A percentile compares a stretch with the other conserved stretches of the same genome.
Evolutionary conservation across 2,797 vertebrate species (phyloP).

Genomic region (Protosalanx chinensis): DNA sequence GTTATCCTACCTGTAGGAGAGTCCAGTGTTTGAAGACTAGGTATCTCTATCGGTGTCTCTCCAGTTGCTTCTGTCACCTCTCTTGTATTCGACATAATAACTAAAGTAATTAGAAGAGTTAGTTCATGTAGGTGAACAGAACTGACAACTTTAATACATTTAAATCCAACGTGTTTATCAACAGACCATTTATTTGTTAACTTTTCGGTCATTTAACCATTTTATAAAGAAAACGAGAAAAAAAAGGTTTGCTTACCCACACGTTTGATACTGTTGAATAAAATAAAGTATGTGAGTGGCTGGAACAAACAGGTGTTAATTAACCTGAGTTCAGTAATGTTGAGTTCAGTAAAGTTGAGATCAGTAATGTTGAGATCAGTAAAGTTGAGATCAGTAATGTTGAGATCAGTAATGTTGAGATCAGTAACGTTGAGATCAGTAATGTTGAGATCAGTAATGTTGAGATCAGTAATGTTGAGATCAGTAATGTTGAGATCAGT

Average conservation of each 20-base stretch:
- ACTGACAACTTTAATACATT: too few species aligned
- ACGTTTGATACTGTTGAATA: neutral
- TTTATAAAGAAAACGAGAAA: too few species aligned
- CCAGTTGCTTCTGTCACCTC: slow-evolving; percentile 31
- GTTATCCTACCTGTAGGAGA: slow-evolving; percentile 57
- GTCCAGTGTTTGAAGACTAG: slow-evolving; percentile 57
- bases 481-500: neutral
- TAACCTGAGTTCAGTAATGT: neutral
- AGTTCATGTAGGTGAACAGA: neutral
- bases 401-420: neutral
- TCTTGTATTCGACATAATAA: slow-evolving; percentile 49
- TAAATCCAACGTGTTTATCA: too few species aligned
- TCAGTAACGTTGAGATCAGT: neutral
- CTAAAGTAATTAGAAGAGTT: neutral
- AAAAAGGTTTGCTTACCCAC: neutral
- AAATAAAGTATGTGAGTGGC: neutral
- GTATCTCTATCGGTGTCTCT: slow-evolving; percentile 52
- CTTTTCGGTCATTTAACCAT: too few species aligned
- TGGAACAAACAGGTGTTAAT: too few species aligned
- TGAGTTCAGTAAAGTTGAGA: neutral
- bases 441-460: neutral
- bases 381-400: slow-evolving; percentile 2
- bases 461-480: neutral
- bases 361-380: neutral
- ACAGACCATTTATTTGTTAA: too few species aligned